Conservation (phyloP, 2,113 vertebrate genomes). For the Parus major region DNA sequence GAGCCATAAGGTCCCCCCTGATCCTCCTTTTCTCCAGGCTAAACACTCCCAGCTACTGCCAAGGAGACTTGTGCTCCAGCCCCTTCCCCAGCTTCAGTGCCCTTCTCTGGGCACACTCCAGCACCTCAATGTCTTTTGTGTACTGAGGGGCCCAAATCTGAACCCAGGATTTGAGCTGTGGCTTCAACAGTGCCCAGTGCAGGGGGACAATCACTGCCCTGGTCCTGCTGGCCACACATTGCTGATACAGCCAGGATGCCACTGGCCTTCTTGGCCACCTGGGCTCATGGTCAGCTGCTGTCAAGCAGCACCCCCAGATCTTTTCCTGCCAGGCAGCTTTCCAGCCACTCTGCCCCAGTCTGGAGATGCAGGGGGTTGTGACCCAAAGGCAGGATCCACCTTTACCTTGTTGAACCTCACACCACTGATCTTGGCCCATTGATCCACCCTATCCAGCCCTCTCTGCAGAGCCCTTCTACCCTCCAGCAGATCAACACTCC, state of each 20-base stretch:
- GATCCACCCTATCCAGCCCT: not conserved
- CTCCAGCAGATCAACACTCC: not conserved
- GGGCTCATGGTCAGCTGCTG: no score
- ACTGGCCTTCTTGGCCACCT: not conserved
- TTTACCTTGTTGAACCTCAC: not conserved
- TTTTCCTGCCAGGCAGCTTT: no score
- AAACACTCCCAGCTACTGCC: not conserved
- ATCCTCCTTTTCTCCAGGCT: not conserved
- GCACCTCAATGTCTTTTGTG: not conserved
- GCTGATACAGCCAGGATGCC: not conserved
- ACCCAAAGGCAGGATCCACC: no score
- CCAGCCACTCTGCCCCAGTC: no score
- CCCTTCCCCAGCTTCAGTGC: not conserved
- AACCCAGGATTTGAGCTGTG: not conserved
- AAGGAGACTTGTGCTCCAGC: not conserved
- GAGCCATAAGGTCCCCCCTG: no score
- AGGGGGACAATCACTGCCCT: not conserved
- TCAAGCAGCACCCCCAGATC: no score
- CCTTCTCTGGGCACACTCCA: not conserved
- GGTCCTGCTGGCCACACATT: not conserved
- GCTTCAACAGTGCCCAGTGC: not conserved
- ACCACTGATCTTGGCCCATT: accelerated
- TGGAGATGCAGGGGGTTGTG: no score
- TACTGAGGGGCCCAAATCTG: not conserved
- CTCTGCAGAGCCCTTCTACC: not conserved